phyloP scores from a whole-genome alignment of 92 coral and sea anemone genomes.

The Epizoanthus illoricatus region DNA sequence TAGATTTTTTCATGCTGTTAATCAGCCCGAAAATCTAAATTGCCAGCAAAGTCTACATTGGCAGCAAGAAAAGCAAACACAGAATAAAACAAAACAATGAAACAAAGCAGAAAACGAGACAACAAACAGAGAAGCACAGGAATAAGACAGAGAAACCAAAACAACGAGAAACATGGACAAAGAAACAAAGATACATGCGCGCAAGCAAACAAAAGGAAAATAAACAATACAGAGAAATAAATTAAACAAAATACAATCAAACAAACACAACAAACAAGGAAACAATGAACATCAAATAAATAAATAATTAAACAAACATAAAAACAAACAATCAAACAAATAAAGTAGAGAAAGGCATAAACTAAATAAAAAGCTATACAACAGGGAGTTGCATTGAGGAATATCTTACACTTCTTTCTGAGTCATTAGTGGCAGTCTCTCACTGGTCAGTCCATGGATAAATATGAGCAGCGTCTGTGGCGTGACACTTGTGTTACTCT shows the following conservation, averaged over 20 bases:
- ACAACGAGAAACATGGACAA: no score
- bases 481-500: conserved; percentile 68
- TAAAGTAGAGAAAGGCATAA: not conserved
- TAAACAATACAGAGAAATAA: no score
- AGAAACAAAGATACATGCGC: no score
- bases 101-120: not conserved
- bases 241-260: not conserved
- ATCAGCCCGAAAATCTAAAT: not conserved
- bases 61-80: not conserved
- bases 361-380: not conserved
- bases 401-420: conserved; percentile 40
- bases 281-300: no score
- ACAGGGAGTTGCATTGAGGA: not conserved
- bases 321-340: not conserved
- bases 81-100: not conserved
- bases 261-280: not conserved
- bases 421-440: conserved; percentile 71
- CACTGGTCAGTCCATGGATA: conserved; percentile 76
- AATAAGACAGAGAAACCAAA: not conserved
- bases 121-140: no score
- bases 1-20: not conserved
- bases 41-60: no score
- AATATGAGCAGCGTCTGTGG: conserved; percentile 76
- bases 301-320: no score
- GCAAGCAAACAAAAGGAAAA: no score